Evolutionary conservation across 1,140 invertebrate species (phyloP).

Genomic region (Calycopis cecrops): DNA sequence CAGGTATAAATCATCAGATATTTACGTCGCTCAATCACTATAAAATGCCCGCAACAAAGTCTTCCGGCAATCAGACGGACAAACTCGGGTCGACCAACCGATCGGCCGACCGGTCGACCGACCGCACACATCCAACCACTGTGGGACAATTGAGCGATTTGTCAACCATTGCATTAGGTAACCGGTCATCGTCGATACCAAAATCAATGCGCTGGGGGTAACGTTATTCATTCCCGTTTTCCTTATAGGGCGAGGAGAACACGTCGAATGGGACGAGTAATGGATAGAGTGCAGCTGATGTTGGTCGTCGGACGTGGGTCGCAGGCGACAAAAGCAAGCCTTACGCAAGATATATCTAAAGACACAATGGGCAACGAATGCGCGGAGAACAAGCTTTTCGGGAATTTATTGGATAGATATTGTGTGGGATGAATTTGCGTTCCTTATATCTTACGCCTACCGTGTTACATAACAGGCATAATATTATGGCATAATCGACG

Average conservation of each 20-base stretch:
- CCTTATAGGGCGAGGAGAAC: constrained; percentile 35
- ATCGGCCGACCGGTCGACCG: constrained; percentile 48
- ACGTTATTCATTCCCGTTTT: constrained; percentile 43
- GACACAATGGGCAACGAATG: constrained; percentile 66
- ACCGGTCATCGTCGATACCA: constrained; percentile 45
- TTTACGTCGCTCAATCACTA: constrained; percentile 44
- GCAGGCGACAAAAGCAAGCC: constrained; percentile 56
- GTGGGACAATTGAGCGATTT: constrained; percentile 70
- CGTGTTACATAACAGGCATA: constrained; percentile 28
- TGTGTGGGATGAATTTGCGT: constrained; percentile 66
- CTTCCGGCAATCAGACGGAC: constrained; percentile 47
- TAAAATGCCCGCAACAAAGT: constrained; percentile 57
- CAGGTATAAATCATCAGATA: constrained; percentile 27
- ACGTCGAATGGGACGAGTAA: constrained; percentile 40
- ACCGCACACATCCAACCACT: constrained; percentile 36
- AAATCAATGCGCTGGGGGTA: constrained; percentile 34
- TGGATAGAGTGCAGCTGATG: constrained; percentile 53
- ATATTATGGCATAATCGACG: constrained; percentile 14
- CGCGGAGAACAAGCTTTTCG: constrained; percentile 68
- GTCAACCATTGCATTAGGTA: constrained; percentile 61
- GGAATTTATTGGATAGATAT: constrained; percentile 73
- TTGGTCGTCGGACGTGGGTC: constrained; percentile 50
- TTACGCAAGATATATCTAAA: constrained; percentile 69
- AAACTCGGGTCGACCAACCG: constrained; percentile 46
- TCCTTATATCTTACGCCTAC: constrained; percentile 39